Conservation (phyloP, 2,888 invertebrate genomes). For the Pollenia amentaria region DNA sequence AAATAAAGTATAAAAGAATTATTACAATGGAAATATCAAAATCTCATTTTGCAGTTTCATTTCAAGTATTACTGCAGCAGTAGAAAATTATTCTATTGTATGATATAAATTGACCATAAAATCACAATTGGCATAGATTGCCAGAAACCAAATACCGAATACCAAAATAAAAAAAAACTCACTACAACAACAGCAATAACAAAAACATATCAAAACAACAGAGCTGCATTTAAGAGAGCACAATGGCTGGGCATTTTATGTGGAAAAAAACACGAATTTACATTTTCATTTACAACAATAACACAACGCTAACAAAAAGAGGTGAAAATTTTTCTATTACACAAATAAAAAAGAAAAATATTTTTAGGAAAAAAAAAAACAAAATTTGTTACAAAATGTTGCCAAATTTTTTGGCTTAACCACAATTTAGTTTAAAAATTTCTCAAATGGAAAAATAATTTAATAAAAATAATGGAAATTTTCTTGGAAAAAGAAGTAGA, state of each 20-base stretch:
- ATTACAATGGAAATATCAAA: conserved; percentile 61
- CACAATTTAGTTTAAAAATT: conserved; percentile 27
- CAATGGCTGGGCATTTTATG: conserved; percentile 19
- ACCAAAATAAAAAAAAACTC: conserved; percentile 25
- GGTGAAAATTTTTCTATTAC: conserved; percentile 61
- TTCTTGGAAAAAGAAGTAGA: not conserved
- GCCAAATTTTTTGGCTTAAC: conserved; percentile 26
- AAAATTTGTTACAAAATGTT: conserved; percentile 22
- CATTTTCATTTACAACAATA: conserved; percentile 40
- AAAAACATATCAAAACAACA: conserved; percentile 48
- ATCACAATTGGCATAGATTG: conserved; percentile 75
- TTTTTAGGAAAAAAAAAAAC: not conserved
- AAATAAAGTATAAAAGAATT: conserved; percentile 6
- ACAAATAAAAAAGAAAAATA: conserved; percentile 12
- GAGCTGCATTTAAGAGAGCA: conserved; percentile 49
- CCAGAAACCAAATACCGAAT: conserved; percentile 68
- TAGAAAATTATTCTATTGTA: conserved; percentile 72
- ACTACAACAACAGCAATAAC: conserved; percentile 23
- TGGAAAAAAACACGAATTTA: conserved; percentile 1
- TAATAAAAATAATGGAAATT: conserved; percentile 28
- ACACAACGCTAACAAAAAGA: conserved; percentile 16
- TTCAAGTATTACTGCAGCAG: conserved; percentile 73
- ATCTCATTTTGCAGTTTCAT: conserved; percentile 69
- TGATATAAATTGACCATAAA: conserved; percentile 75
- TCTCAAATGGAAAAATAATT: conserved; percentile 24